A percentile compares a stretch with the other conserved stretches of the same genome.
These are phyloP conservation scores for Endotricha flammealis DNA, from an alignment of 2,888 invertebrate species.

Conservation along the genomic window DNA sequence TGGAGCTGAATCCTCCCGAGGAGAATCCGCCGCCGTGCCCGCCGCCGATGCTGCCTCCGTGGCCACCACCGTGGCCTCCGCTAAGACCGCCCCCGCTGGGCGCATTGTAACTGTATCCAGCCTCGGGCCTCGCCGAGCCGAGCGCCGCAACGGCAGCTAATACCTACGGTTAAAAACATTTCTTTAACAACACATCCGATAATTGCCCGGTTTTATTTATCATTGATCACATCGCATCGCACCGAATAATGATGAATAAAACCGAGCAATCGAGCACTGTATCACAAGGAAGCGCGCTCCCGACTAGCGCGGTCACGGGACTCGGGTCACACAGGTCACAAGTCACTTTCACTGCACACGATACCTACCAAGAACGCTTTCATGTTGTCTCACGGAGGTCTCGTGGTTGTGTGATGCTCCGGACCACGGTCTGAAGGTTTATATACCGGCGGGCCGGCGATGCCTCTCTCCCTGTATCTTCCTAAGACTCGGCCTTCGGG, in stretches of 20 bases:
- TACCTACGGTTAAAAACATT: constrained; percentile 52
- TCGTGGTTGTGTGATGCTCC: constrained; percentile 73
- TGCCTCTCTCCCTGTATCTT: constrained; percentile 75
- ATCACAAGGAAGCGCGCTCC: constrained; percentile 52
- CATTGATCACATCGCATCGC: neutral
- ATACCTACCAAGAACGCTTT: constrained; percentile 78
- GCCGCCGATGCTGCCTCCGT: constrained; percentile 33
- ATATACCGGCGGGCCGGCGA: constrained; percentile 59
- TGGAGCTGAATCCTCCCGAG: constrained; percentile 50
- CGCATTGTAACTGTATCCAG: constrained; percentile 79
- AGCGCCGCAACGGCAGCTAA: constrained; percentile 76
- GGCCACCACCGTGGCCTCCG: constrained; percentile 38
- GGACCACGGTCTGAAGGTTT: constrained; percentile 53
- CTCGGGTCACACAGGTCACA: constrained; percentile 65
- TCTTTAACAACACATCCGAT: constrained; percentile 31
- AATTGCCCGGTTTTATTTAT: constrained; percentile 35
- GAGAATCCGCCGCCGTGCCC: constrained; percentile 43
- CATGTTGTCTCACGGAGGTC: constrained; percentile 75
- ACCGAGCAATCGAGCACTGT: constrained; percentile 45
- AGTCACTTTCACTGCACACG: constrained; percentile 72
- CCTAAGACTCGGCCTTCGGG: constrained; percentile 76
- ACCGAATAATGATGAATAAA: constrained; percentile 29
- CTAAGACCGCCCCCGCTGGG: constrained; percentile 57
- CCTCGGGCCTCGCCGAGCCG: constrained; percentile 79
- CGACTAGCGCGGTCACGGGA: constrained; percentile 34